Percentiles rank a stretch among this genome's conserved stretches.
Evolutionary conservation across 1,140 invertebrate species (phyloP).

Genomic region (Penaeus indicus): DNA sequence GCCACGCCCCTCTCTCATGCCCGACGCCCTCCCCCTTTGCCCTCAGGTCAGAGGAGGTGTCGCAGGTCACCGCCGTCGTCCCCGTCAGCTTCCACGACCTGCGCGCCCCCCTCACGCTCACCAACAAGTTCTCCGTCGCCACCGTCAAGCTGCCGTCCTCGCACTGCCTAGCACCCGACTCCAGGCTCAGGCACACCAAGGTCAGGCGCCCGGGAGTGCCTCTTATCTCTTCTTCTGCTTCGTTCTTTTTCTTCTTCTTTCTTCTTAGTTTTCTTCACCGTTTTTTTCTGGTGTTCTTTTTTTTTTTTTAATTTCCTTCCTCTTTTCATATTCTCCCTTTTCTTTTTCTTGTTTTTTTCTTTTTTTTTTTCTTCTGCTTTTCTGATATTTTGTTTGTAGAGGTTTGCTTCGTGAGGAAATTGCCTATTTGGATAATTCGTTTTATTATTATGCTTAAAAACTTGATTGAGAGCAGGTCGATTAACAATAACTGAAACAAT

Average conservation of each 20-base stretch:
- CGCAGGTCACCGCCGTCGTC: conserved; percentile 37
- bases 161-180: neutral
- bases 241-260: neutral
- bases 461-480: too few species aligned
- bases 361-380: too few species aligned
- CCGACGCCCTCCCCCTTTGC: neutral
- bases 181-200: conserved; percentile 40
- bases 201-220: neutral
- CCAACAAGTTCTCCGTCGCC: conserved; percentile 49
- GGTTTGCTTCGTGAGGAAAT: too few species aligned
- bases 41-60: conserved; percentile 5
- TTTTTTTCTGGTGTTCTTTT: too few species aligned
- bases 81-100: conserved; percentile 51
- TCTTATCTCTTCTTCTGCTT: neutral
- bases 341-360: too few species aligned
- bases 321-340: too few species aligned
- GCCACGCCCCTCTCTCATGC: too few species aligned
- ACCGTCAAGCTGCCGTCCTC: conserved; percentile 39
- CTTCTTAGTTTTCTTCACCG: neutral
- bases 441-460: too few species aligned
- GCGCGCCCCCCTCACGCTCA: conserved; percentile 1
- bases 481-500: too few species aligned
- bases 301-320: too few species aligned
- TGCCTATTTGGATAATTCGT: too few species aligned
- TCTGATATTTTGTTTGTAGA: too few species aligned